Percentiles rank a stretch among this genome's conserved stretches.
Conservation (phyloP, 64 coral and sea anemone genomes). For the Trachythela sp. region DNA sequence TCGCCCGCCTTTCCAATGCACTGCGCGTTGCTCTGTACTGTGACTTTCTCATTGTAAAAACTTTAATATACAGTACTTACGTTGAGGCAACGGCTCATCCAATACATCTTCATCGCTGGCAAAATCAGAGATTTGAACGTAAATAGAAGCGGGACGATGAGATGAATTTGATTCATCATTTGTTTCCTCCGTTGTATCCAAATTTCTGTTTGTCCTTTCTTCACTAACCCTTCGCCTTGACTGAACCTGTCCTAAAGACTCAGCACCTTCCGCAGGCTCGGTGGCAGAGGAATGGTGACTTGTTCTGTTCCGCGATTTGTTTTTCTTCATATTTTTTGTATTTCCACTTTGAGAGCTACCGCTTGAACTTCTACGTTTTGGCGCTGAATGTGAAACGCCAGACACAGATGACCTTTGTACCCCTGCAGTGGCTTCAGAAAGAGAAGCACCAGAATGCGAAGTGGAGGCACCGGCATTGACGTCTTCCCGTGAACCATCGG, state of each 20-base stretch:
- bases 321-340: background rate
- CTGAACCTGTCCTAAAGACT: background rate
- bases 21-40: too few species aligned
- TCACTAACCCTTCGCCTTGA: background rate
- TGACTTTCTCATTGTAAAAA: too few species aligned
- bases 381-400: background rate
- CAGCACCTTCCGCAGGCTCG: background rate
- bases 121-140: conserved; percentile 17
- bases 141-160: background rate
- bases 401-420: background rate
- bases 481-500: background rate
- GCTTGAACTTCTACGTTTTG: background rate
- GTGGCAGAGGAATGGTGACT: background rate
- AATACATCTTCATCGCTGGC: conserved; percentile 7
- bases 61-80: conserved; percentile 39
- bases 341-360: background rate
- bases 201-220: background rate
- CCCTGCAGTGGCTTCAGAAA: background rate
- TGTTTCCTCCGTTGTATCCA: background rate
- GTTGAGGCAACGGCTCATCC: conserved; percentile 61
- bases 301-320: background rate
- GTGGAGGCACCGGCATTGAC: background rate
- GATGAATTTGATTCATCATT: background rate
- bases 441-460: background rate
- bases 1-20: too few species aligned